phyloP scores from a whole-genome alignment of 2,797 vertebrate species.

The Alosa sapidissima region DNA sequence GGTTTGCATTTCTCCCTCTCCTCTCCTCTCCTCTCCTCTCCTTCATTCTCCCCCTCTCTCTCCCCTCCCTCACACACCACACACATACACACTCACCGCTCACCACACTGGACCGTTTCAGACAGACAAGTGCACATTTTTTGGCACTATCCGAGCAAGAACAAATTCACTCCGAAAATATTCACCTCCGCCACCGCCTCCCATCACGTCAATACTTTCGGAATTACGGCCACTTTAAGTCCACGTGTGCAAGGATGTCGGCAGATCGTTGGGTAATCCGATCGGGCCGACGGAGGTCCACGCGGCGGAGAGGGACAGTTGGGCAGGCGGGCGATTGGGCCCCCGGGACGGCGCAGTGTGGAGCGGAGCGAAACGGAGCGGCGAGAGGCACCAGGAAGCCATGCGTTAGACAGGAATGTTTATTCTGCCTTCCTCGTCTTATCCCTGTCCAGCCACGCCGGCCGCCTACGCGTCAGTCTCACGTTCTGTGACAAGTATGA shows the following conservation, averaged over 20 bases:
- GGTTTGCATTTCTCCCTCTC: background rate
- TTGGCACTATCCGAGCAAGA: constrained; percentile 47
- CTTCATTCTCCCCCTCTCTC: background rate
- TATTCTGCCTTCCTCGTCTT: constrained; percentile 56
- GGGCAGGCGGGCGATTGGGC: background rate
- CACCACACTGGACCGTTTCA: constrained; percentile 42
- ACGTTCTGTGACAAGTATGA: constrained; percentile 52
- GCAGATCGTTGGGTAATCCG: constrained; percentile 63
- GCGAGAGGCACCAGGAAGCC: constrained; percentile 56
- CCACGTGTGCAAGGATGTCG: constrained; percentile 54
- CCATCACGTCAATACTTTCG: constrained; percentile 59
- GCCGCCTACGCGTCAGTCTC: constrained; percentile 48
- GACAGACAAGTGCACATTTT: constrained; percentile 39
- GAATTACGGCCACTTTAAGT: constrained; percentile 60
- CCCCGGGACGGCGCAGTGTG: background rate
- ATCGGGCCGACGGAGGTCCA: constrained; percentile 55
- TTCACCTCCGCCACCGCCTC: constrained; percentile 41
- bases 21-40: background rate
- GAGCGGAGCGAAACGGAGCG: background rate
- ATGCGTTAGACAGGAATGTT: constrained; percentile 72
- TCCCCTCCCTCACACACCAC: background rate
- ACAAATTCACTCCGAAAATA: constrained; percentile 59
- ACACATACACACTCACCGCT: constrained; percentile 38
- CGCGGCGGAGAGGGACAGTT: background rate
- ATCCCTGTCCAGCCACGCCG: constrained; percentile 53